A percentile compares a stretch with the other conserved stretches of the same genome.
Conservation (phyloP, 2,797 vertebrate species). For the Pelochelys cantorii region DNA sequence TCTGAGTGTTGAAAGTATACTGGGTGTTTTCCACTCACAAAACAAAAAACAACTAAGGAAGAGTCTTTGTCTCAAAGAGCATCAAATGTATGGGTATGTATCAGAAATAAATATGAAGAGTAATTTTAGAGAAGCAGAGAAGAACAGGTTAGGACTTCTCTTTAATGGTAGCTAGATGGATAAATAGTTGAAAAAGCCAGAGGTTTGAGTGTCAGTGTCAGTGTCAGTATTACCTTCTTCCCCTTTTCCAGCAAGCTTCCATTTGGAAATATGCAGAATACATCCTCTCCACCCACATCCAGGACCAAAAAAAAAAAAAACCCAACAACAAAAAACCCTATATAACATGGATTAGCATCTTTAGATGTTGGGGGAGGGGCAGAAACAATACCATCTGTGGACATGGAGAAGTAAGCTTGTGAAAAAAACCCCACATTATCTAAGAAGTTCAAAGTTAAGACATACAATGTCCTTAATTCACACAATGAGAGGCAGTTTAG, state of each 20-base stretch:
- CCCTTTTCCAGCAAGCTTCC: accelerated
- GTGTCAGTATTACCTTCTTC: background rate
- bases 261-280: background rate
- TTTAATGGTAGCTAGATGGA: background rate
- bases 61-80: background rate
- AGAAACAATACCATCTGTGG: background rate
- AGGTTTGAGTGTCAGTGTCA: too few relatives aligned
- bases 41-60: background rate
- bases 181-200: background rate
- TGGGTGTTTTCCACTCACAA: background rate
- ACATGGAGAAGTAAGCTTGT: background rate
- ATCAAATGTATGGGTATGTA: background rate
- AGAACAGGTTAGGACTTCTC: too few relatives aligned
- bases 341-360: background rate
- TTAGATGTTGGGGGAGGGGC: background rate
- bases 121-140: accelerated
- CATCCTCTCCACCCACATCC: background rate
- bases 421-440: background rate
- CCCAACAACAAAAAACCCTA: background rate
- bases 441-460: background rate
- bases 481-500: accelerated
- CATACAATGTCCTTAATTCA: background rate
- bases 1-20: background rate
- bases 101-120: accelerated
- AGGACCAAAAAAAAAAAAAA: background rate